Evolutionary conservation across 2,888 invertebrate species (phyloP).

Genomic region (Macaria liturata): DNA sequence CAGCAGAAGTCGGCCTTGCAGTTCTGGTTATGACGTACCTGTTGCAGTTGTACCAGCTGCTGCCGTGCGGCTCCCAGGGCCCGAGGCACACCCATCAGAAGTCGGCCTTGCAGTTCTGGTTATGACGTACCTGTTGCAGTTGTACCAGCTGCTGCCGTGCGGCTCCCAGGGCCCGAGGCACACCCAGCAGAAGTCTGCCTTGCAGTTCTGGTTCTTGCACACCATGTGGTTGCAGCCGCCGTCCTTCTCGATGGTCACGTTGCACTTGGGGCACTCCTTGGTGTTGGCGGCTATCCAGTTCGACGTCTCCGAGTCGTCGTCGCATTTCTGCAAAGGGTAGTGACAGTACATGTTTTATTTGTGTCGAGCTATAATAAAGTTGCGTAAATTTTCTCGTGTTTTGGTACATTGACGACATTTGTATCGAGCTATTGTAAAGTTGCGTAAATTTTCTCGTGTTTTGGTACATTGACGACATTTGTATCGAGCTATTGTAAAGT

Average conservation of each 20-base stretch:
- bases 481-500: too few species aligned
- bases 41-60: constrained; percentile 99
- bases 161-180: constrained; percentile 99
- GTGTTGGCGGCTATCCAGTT: constrained; percentile 99
- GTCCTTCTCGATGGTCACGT: constrained; percentile 98
- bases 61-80: constrained; percentile 83
- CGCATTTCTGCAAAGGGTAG: constrained; percentile 88
- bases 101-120: constrained; percentile 98
- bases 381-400: too few species aligned
- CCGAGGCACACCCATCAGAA: constrained; percentile 99
- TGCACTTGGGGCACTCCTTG: constrained; percentile 99
- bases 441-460: too few species aligned
- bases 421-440: too few species aligned
- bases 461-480: too few species aligned
- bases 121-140: constrained; percentile 90
- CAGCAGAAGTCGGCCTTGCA: too few species aligned
- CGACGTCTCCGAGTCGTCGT: constrained; percentile 99
- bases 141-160: constrained; percentile 99
- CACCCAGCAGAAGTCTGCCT: constrained; percentile 99
- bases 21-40: constrained; percentile 63
- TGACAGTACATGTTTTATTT: too few species aligned
- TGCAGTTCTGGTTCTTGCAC: constrained; percentile 99
- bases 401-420: too few species aligned
- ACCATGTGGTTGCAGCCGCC: constrained; percentile 99
- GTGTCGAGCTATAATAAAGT: too few species aligned